Evolutionary conservation across 2,888 invertebrate genomes (phyloP).

Genomic region (Euclidia mi): DNA sequence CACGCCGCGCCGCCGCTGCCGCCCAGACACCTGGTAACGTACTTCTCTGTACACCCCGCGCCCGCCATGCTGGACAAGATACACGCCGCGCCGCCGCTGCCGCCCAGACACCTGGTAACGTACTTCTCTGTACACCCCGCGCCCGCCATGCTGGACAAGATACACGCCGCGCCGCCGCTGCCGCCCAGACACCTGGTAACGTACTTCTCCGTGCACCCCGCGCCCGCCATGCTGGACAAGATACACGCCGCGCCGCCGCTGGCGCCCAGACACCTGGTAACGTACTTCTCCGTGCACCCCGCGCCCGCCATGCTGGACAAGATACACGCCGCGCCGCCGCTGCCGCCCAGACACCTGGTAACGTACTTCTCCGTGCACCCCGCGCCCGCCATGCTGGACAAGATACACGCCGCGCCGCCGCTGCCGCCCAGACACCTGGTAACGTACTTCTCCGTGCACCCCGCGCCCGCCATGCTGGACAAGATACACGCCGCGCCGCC

Average conservation of each 20-base stretch:
- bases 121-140: no score
- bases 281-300: slow-evolving; percentile 94
- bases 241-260: slow-evolving; percentile 82
- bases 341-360: slow-evolving; percentile 86
- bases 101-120: slow-evolving; percentile 13
- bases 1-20: slow-evolving; percentile 65
- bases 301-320: slow-evolving; percentile 90
- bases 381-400: slow-evolving; percentile 89
- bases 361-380: slow-evolving; percentile 94
- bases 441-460: slow-evolving; percentile 93
- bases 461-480: slow-evolving; percentile 90
- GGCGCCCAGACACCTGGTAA: slow-evolving; percentile 93
- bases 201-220: no score
- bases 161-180: slow-evolving; percentile 85
- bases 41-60: slow-evolving; percentile 93
- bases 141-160: not conserved
- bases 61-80: slow-evolving; percentile 90
- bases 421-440: slow-evolving; percentile 81
- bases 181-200: slow-evolving; percentile 85
- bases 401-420: slow-evolving; percentile 80
- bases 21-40: slow-evolving; percentile 90
- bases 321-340: slow-evolving; percentile 78
- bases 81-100: slow-evolving; percentile 64
- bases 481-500: slow-evolving; percentile 81
- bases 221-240: not conserved